Evolutionary conservation across 2,888 invertebrate species (phyloP), one percentile per base, ranked within the genome.

Genomic region (Agrotis exclamationis): DNA sequence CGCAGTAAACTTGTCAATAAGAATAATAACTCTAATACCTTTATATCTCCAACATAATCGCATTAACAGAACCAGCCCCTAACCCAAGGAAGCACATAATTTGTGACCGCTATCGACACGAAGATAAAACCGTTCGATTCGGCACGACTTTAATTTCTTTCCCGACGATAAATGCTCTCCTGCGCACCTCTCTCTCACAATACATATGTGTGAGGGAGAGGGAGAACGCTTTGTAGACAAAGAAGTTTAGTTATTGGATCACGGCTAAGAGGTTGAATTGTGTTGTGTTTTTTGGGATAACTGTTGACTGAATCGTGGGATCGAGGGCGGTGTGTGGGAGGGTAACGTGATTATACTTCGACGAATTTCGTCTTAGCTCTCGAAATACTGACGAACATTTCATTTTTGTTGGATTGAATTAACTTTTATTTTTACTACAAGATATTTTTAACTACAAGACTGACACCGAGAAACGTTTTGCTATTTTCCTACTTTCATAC

Each of bases 101-200:
- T 95, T 95, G 95, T 94, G 95, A 92, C 92, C 94, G 94, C 94
- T 94, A 95, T 96, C 95, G 95, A 94, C 95, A 94, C 95, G 91
- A 91, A 93, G 95, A 95, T 95, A 95, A 95, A 94, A 94, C 93
- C 93, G 92, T 94, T 94, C 95, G 94, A 95, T 95, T 95, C 91
- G 92, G 92, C 90, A 91, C 93, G 92, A 94, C 94, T 95, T 96
- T 96, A 95, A 96, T 95, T 95, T 94, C 95, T 95, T 95, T 91
- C 89, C 89, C 86, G 85, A 90, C 93, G 93, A 94, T 95, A 93
- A 95, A 95, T 95, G 95, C 90, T 90, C 88, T 84, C 78, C 56
- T 84, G 86, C 86, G 85, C 88, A 85, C 89, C 79, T 94, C 93
- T 85, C 87, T 79, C 77, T 94, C 91, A 85, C 75, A 80, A 76